Evolutionary conservation across 2,888 invertebrate genomes (phyloP), one percentile per base, ranked within the genome.

Genomic region (Agonopterix alstromeriana): DNA sequence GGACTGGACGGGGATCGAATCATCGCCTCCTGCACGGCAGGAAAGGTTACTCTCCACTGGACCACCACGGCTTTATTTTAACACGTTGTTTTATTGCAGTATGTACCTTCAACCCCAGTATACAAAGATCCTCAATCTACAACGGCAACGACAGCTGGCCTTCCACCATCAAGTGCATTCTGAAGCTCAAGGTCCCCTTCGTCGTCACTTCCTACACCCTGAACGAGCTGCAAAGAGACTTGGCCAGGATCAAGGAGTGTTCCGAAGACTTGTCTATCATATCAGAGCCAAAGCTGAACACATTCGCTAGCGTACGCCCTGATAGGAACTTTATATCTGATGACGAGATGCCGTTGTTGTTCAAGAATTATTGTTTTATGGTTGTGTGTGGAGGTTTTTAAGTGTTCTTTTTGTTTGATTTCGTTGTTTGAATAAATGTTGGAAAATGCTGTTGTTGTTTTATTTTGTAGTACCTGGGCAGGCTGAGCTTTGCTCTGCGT

Each of bases 251-350:
- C 50, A 78, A 90, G 42, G 81, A 86, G 42, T 85, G 84, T 45
- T 85, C 90, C 0, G 82, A 86, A 49, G 81, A 84, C 1, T 67
- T 90, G 27, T 83, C 90, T 42, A 68, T 92, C 0, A 63, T 92
- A 8, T 65, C 90, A 0, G 89, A 90, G 8, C 91, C 93, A 0
- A 83, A 82, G 10, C 77, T 76, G 36, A 94, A 94, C 75, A 91
- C 91, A 0, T 94, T 92, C 60, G 88, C 93, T 0, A 93, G 94
- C 42, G 88, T 92, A 0, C 90, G 93, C 53, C 94, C 94, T 0
- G 93, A 94, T 57, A 89, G 94, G 45, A 94, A 94, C 65, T 94
- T 94, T 55, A 92, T 94, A 10, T 92, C 93, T 5, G 94, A 94
- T 60, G 92, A 94, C 53, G 90, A 91, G 43, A 90, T 89, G 44